Evolutionary conservation across 2,113 vertebrate genomes (phyloP).

Genomic region (Corythornis vintsioides): DNA sequence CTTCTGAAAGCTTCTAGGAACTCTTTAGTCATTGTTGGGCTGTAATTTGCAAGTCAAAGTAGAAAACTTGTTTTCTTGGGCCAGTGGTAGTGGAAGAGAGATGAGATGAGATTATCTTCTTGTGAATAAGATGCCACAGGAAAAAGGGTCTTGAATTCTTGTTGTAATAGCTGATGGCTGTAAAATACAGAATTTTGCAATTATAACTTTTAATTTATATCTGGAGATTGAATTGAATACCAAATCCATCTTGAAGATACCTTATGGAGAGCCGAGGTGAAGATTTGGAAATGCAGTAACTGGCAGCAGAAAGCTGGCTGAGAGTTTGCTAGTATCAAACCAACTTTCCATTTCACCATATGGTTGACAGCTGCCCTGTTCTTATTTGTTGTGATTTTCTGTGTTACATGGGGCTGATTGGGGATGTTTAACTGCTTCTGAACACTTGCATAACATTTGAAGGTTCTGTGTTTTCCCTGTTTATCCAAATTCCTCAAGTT

Average conservation of each 20-base stretch:
- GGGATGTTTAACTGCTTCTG: neutral
- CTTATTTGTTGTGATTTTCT: neutral
- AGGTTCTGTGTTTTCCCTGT: neutral
- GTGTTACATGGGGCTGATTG: neutral
- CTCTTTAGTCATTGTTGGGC: neutral
- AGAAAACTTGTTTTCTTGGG: neutral
- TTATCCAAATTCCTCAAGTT: neutral
- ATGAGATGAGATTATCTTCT: neutral
- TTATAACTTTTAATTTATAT: neutral
- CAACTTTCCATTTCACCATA: neutral
- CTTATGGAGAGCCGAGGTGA: neutral
- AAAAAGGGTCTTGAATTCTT: neutral
- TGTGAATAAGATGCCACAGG: neutral
- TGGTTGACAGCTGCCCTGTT: neutral
- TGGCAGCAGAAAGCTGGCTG: neutral
- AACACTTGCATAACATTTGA: neutral
- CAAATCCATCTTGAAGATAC: neutral
- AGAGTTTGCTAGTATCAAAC: neutral
- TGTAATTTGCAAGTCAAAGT: neutral
- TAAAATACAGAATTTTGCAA: neutral
- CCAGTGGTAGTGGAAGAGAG: neutral
- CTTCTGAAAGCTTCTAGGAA: neutral
- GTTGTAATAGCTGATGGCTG: neutral
- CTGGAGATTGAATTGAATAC: neutral
- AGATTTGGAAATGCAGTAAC: neutral